Evolutionary conservation across 2,113 vertebrate genomes (phyloP).

Genomic region (Symphodus melops): DNA sequence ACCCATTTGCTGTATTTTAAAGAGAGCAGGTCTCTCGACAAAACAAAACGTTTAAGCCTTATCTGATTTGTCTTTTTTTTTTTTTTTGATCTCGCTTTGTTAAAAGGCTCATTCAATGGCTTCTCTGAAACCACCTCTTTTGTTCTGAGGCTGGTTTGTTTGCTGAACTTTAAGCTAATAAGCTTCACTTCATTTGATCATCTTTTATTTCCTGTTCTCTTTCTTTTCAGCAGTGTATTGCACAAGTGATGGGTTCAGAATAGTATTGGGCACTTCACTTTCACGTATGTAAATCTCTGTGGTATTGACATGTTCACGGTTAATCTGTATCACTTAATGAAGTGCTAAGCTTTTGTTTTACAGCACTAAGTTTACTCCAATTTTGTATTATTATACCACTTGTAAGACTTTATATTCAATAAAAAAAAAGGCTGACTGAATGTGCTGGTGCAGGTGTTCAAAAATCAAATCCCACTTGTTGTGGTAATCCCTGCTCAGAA

Average conservation of each 20-base stretch:
- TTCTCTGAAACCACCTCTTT: background rate
- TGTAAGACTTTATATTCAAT: conserved; percentile 55
- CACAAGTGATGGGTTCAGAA: conserved; percentile 42
- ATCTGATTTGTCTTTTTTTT: background rate
- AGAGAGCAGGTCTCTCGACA: conserved; percentile 79
- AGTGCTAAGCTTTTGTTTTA: conserved; percentile 23
- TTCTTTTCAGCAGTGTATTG: conserved; percentile 40
- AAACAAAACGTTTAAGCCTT: background rate
- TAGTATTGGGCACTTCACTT: conserved; percentile 46
- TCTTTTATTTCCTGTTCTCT: conserved; percentile 15
- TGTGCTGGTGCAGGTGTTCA: background rate
- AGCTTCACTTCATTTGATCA: conserved; percentile 54
- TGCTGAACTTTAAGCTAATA: conserved; percentile 51
- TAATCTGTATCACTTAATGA: conserved; percentile 35
- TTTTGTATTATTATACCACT: background rate
- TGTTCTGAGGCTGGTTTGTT: background rate
- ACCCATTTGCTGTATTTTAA: background rate
- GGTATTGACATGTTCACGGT: conserved; percentile 12
- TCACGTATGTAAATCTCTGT: conserved; percentile 31
- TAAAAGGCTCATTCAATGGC: conserved; percentile 7
- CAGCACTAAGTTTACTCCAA: conserved; percentile 1
- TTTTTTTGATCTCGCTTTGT: too few relatives aligned
- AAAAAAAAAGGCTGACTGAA: conserved; percentile 51
- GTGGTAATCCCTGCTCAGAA: background rate
- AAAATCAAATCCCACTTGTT: background rate